A percentile compares a stretch with the other conserved stretches of the same genome.
Conservation (phyloP, 2,888 invertebrate species). For the Seira musarum region DNA sequence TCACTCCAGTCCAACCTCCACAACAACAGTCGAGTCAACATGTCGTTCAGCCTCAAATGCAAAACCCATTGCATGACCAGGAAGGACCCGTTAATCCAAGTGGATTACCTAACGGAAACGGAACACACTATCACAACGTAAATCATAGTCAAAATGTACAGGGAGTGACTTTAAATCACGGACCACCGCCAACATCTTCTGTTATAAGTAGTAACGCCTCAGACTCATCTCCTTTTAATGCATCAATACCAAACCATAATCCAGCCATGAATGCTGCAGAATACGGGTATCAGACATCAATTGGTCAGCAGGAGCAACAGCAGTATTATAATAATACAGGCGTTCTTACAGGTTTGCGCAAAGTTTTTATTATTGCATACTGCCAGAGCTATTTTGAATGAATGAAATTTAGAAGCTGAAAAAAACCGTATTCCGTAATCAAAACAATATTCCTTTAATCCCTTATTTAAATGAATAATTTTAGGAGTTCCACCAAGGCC, state of each 20-base stretch:
- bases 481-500: slow-evolving; percentile 36
- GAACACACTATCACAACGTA: slow-evolving; percentile 39
- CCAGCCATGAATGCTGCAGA: slow-evolving; percentile 31
- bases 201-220: slow-evolving; percentile 36
- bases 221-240: slow-evolving; percentile 35
- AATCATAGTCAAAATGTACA: slow-evolving; percentile 43
- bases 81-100: slow-evolving; percentile 32
- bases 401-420: not conserved
- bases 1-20: slow-evolving; percentile 16
- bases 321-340: slow-evolving; percentile 64
- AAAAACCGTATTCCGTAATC: not conserved
- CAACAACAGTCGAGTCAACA: slow-evolving; percentile 42
- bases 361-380: not conserved
- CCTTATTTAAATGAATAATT: not conserved
- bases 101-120: slow-evolving; percentile 47
- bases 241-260: slow-evolving; percentile 42
- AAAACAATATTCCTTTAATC: not conserved
- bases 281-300: slow-evolving; percentile 33
- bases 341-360: slow-evolving; percentile 49
- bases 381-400: too few relatives aligned
- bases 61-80: slow-evolving; percentile 27
- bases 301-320: slow-evolving; percentile 51
- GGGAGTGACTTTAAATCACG: slow-evolving; percentile 37
- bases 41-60: slow-evolving; percentile 43
- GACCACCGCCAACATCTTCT: slow-evolving; percentile 18